These are phyloP conservation scores for Agonopterix heracliana DNA, from an alignment of 2,888 invertebrate genomes.

Conservation along the genomic window DNA sequence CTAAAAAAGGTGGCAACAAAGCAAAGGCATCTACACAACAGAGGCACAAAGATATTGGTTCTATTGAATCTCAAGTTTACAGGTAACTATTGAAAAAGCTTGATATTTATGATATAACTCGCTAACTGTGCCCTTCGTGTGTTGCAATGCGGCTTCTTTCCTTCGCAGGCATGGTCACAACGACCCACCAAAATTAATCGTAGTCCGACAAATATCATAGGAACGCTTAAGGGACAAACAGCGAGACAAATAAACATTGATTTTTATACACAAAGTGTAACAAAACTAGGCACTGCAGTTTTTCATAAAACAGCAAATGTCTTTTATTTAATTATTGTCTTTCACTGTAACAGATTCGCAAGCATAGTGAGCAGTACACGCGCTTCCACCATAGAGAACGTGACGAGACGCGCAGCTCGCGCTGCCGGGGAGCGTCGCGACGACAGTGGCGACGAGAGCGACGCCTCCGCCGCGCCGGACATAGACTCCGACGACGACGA, in stretches of 20 bases:
- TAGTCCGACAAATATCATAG: no score
- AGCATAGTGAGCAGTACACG: conserved; percentile 91
- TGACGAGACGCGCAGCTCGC: conserved; percentile 97
- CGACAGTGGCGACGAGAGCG: conserved; percentile 92
- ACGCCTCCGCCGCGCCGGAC: conserved; percentile 86
- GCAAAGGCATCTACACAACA: conserved; percentile 70
- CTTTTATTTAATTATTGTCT: background rate
- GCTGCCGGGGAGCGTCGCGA: conserved; percentile 95
- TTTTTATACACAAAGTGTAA: no score
- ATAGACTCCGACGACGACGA: conserved; percentile 94
- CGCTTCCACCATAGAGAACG: conserved; percentile 96
- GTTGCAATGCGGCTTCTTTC: no score
- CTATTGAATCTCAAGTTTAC: conserved; percentile 93
- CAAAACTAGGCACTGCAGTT: no score
- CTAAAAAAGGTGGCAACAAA: conserved; percentile 88
- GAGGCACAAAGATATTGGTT: conserved; percentile 91
- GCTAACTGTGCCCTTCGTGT: no score
- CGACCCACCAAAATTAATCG: no score
- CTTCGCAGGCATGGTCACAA: no score
- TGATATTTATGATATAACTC: background rate
- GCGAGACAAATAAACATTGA: no score
- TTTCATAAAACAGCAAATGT: no score
- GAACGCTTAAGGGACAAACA: no score
- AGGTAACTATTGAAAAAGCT: conserved; percentile 52
- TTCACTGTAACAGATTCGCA: conserved; percentile 75